Conservation (phyloP, 1,140 invertebrate species). For the Megathymus violae region DNA sequence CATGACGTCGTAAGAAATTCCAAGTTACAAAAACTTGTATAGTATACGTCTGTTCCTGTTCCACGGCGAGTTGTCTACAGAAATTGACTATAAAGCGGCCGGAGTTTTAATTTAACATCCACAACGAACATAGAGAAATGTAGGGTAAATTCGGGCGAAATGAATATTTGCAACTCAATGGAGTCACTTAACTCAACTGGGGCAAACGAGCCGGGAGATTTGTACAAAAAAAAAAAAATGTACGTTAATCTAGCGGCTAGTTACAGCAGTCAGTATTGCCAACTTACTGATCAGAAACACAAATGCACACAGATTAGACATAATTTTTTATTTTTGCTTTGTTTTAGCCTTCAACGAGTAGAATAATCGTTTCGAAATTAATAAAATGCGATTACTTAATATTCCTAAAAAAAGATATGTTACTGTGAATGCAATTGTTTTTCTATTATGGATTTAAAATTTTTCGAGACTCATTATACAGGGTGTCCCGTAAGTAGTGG, state of each 20-base stretch:
- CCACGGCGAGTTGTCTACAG: not conserved
- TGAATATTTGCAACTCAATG: conserved; percentile 12
- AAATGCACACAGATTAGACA: too few relatives aligned
- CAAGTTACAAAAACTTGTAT: conserved; percentile 2
- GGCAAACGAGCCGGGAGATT: not conserved
- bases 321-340: too few relatives aligned
- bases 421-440: too few relatives aligned
- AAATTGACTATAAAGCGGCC: not conserved
- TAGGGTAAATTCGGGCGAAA: conserved; percentile 11
- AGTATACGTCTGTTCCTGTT: conserved; percentile 1
- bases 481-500: too few relatives aligned
- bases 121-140: not conserved
- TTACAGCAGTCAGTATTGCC: not conserved
- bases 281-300: too few relatives aligned
- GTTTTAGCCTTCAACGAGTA: too few relatives aligned
- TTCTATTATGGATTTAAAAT: too few relatives aligned
- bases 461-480: too few relatives aligned
- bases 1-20: not conserved
- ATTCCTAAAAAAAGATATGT: too few relatives aligned
- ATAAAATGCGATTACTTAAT: too few relatives aligned
- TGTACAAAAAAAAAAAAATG: conserved; percentile 14
- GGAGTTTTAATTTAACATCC: conserved; percentile 10
- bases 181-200: not conserved
- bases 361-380: too few relatives aligned
- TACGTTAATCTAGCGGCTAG: conserved; percentile 14